phyloP scores from a whole-genome alignment of 1,140 invertebrate species.

The Calephelis virginiensis region DNA sequence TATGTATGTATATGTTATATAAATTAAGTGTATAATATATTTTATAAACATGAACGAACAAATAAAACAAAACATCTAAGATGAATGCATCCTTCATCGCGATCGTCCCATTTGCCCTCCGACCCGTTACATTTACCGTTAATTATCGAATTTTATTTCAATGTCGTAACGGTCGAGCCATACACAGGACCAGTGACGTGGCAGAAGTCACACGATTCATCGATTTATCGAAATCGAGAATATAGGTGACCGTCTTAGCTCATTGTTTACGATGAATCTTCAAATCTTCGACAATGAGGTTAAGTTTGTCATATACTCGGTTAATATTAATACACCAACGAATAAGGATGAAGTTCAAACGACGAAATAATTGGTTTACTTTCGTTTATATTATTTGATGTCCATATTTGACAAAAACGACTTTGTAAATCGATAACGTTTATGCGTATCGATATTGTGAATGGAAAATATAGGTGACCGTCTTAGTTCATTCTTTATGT shows the following conservation, averaged over 20 bases:
- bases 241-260: conserved; percentile 26
- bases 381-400: background rate
- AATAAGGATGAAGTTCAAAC: background rate
- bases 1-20: too few relatives aligned
- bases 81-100: conserved; percentile 40
- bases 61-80: conserved; percentile 14
- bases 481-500: conserved; percentile 20
- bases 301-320: background rate
- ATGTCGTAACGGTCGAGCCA: conserved; percentile 62
- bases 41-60: too few relatives aligned
- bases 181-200: conserved; percentile 16
- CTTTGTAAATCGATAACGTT: background rate
- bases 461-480: conserved; percentile 23
- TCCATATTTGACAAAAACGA: background rate
- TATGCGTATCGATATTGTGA: background rate
- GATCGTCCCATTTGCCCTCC: conserved; percentile 55
- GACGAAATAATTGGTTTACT: conserved; percentile 3
- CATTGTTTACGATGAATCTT: conserved; percentile 18
- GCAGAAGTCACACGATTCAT: conserved; percentile 35
- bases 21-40: too few relatives aligned
- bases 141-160: conserved; percentile 59
- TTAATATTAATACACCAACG: background rate
- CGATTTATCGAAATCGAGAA: conserved; percentile 33
- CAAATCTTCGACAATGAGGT: conserved; percentile 4
- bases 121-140: conserved; percentile 71